A percentile compares a stretch with the other conserved stretches of the same genome.
These are phyloP conservation scores for Scomber scombrus DNA, from an alignment of 2,113 vertebrate species.

Conservation along the genomic window DNA sequence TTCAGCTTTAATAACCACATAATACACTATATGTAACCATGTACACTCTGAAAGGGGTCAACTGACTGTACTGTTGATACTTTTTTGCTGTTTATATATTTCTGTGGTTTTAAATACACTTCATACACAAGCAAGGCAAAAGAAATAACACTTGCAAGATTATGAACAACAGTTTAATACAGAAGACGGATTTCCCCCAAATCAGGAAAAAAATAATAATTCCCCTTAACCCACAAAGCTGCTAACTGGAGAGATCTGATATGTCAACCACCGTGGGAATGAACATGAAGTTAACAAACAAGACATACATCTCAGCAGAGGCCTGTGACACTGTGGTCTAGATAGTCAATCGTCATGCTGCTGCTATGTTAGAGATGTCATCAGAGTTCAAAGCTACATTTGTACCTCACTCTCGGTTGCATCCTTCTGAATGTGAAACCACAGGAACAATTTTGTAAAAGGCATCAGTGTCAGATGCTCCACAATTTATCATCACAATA, in stretches of 20 bases:
- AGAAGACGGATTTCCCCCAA: constrained; percentile 45
- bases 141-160: constrained; percentile 11
- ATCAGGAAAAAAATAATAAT: constrained; percentile 31
- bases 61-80: too few species aligned
- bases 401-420: constrained; percentile 22
- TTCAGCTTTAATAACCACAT: too few species aligned
- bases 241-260: constrained; percentile 51
- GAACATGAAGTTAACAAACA: constrained; percentile 53
- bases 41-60: too few species aligned
- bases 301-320: constrained; percentile 13
- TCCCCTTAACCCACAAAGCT: constrained; percentile 43
- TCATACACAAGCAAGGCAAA: neutral
- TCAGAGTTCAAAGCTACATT: neutral
- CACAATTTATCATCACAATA: constrained; percentile 64
- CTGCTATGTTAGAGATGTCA: constrained; percentile 20
- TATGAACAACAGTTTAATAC: constrained; percentile 74
- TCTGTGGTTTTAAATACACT: neutral
- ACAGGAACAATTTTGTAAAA: constrained; percentile 31
- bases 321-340: constrained; percentile 8
- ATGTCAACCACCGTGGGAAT: constrained; percentile 52
- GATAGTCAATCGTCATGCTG: constrained; percentile 11
- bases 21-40: too few species aligned
- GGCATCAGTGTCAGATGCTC: constrained; percentile 31
- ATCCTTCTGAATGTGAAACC: constrained; percentile 21
- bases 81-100: too few species aligned